Evolutionary conservation across 2,888 invertebrate species (phyloP), one percentile per base, ranked within the genome.

Genomic region (Platerodrilus igneus): DNA sequence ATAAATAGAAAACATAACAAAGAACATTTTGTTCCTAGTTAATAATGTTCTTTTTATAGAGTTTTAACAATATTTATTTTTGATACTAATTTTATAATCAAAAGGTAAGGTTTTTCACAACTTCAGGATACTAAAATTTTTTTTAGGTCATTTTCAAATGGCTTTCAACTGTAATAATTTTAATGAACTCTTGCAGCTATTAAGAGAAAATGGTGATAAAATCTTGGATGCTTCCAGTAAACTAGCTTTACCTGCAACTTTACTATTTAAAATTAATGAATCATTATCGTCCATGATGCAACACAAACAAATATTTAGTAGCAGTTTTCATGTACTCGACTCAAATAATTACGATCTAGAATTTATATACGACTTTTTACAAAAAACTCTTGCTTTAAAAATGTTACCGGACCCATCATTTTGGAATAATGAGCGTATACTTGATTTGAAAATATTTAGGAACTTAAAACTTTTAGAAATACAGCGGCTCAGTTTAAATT

Each of bases 281-380:
- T 73, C 73, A 1, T 76, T 78, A 47, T 62, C 67, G 1, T 46
- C 71, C 10, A 71, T 78, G 10, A 66, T 72, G 16, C 70, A 74
- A 50, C 65, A 69, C 31, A 55, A 60, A 1, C 71, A 73, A 37
- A 56, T 55, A 9, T 66, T 67, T 1, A 33, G 36, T 17, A 41
- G 45, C 3, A 59, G 60, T 5, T 78, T 77, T 56, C 74, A 76
- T 59, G 76, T 76, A 5, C 70, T 74, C 9, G 73, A 71, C 25
- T 62, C 67, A 1, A 67, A 66, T 28, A 73, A 73, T 49, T 59
- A 69, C 23, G 77, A 80, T 50, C 56, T 79, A 15, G 77, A 78
- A 52, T 71, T 79, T 49, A 60, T 81, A 9, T 74, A 77, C 52
- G 79, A 80, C 57, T 77, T 81, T 55, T 72, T 81, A 11, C 78